These are phyloP conservation scores for Malurus melanocephalus DNA, from an alignment of 2,113 vertebrate genomes.

Conservation along the genomic window DNA sequence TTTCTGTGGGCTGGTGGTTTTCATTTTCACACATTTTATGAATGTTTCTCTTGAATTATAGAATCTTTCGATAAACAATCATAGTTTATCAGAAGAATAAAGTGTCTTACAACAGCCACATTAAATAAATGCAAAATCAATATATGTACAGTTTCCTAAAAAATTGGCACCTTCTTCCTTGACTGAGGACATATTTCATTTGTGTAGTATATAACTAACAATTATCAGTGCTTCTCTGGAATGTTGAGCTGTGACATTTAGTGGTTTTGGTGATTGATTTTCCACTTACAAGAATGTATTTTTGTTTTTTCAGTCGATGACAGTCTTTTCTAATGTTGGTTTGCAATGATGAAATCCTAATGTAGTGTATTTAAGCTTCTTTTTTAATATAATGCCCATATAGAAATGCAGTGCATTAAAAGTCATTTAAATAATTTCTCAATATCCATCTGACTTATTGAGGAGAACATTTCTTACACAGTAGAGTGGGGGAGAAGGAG, in stretches of 20 bases:
- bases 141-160: conserved; percentile 81
- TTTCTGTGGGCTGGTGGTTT: conserved; percentile 78
- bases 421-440: conserved; percentile 43
- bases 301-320: conserved; percentile 72
- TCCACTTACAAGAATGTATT: conserved; percentile 77
- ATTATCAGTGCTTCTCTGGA: conserved; percentile 74
- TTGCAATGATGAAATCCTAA: conserved; percentile 66
- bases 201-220: conserved; percentile 71
- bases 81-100: conserved; percentile 83
- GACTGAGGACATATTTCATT: conserved; percentile 70
- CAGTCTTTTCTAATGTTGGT: conserved; percentile 62
- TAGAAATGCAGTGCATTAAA: conserved; percentile 44
- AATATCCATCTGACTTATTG: conserved; percentile 3
- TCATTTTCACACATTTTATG: conserved; percentile 77
- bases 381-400: conserved; percentile 29
- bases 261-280: conserved; percentile 77
- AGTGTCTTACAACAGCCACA: conserved; percentile 74
- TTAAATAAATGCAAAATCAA: conserved; percentile 85
- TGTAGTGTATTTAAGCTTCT: conserved; percentile 48
- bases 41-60: conserved; percentile 80
- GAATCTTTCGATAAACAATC: conserved; percentile 83
- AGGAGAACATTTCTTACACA: conserved; percentile 22
- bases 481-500: background rate
- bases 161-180: conserved; percentile 74
- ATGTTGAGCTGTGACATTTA: conserved; percentile 74